Percentiles rank a stretch among this genome's conserved stretches.
Evolutionary conservation across 2,797 vertebrate species (phyloP).

Genomic region (Acanthornis magna): DNA sequence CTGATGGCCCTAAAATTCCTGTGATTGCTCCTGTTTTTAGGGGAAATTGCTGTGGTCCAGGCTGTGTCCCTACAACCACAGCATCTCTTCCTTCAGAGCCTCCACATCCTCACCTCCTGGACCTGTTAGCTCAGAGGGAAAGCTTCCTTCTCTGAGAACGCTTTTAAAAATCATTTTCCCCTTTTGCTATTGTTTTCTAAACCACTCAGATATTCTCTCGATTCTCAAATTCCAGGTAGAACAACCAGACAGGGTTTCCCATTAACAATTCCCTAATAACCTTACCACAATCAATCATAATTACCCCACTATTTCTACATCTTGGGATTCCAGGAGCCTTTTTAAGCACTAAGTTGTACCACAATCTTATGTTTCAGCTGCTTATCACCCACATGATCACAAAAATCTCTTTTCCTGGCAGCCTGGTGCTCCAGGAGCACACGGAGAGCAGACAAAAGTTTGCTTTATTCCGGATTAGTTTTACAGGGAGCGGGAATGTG

Average conservation of each 20-base stretch:
- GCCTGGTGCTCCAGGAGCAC: neutral
- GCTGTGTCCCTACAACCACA: neutral
- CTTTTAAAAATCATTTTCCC: neutral
- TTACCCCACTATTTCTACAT: neutral
- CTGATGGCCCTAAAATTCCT: neutral
- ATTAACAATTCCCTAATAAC: neutral
- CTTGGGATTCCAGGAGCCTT: neutral
- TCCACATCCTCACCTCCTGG: neutral
- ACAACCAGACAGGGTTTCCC: neutral
- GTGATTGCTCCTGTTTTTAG: neutral
- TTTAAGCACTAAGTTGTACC: accelerated
- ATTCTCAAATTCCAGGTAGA: neutral
- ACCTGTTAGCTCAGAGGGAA: too few species aligned
- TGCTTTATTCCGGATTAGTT: neutral
- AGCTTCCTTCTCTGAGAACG: neutral
- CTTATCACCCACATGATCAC: neutral
- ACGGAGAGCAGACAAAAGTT: neutral
- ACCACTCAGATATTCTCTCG: neutral
- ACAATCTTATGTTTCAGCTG: neutral
- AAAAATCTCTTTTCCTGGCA: neutral
- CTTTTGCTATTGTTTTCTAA: neutral
- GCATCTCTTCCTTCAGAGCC: neutral
- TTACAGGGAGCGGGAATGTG: neutral
- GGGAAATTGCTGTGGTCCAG: neutral
- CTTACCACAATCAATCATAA: neutral